Evolutionary conservation across 1,140 invertebrate species (phyloP).

Genomic region (Asbolus verrucosus): DNA sequence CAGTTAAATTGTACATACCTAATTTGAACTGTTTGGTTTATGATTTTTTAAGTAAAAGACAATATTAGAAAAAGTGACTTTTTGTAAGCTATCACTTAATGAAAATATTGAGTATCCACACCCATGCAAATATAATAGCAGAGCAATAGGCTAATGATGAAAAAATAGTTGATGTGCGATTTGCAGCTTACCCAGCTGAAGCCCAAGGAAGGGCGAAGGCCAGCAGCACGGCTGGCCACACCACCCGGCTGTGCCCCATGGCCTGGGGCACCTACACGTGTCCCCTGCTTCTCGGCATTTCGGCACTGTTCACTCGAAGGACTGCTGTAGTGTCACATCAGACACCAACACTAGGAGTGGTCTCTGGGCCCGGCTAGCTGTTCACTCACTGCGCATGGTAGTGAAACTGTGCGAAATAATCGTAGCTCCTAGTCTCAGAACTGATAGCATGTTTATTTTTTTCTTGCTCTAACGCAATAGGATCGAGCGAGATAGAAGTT

Average conservation of each 20-base stretch:
- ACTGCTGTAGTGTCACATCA: constrained; percentile 61
- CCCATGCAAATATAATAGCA: neutral
- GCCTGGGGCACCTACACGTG: constrained; percentile 63
- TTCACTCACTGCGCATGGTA: constrained; percentile 61
- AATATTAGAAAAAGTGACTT: no score
- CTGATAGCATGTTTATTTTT: neutral
- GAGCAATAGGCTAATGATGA: neutral
- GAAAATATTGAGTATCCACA: constrained; percentile 6
- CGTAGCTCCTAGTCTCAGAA: constrained; percentile 49
- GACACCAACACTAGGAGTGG: constrained; percentile 64
- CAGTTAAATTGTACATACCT: no score
- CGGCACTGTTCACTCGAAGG: constrained; percentile 57
- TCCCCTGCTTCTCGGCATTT: constrained; percentile 60
- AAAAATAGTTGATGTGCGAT: neutral
- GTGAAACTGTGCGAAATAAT: constrained; percentile 61
- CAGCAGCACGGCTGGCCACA: constrained; percentile 62
- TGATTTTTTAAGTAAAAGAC: no score
- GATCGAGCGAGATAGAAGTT: constrained; percentile 10
- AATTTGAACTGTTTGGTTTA: no score
- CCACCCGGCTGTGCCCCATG: constrained; percentile 63
- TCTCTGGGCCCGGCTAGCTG: constrained; percentile 59
- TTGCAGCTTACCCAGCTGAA: constrained; percentile 58
- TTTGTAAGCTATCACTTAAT: neutral
- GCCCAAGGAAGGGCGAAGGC: constrained; percentile 59
- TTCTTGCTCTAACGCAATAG: neutral